These are phyloP conservation scores for Drosophila ambigua DNA, from an alignment of 1,140 invertebrate species.

Conservation along the genomic window DNA sequence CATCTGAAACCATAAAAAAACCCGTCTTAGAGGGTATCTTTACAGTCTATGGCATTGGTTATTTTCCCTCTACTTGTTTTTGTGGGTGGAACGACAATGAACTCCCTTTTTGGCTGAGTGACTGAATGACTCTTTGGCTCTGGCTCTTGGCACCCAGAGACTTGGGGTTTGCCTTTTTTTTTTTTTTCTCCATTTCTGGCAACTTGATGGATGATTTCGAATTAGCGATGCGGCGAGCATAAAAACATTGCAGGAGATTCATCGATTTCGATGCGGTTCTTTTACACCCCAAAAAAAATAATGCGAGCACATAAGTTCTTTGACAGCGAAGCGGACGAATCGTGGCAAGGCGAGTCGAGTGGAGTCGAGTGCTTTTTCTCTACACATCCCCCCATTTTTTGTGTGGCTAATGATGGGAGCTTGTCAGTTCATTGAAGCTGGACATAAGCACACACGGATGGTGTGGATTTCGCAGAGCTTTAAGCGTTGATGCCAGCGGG, in stretches of 20 bases:
- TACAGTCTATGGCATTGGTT: too few species aligned
- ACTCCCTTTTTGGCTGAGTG: constrained; percentile 56
- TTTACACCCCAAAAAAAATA: constrained; percentile 30
- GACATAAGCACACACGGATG: constrained; percentile 47
- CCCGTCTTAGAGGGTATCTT: too few species aligned
- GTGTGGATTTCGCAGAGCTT: constrained; percentile 32
- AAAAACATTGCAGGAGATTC: constrained; percentile 47
- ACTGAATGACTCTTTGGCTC: constrained; percentile 50
- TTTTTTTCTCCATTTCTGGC: constrained; percentile 8
- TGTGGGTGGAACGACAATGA: constrained; percentile 24
- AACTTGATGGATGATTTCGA: constrained; percentile 75
- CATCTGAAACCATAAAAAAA: too few species aligned
- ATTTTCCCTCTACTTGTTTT: constrained; percentile 4
- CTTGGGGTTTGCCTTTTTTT: constrained; percentile 26
- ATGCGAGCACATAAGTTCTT: constrained; percentile 67
- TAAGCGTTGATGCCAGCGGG: neutral
- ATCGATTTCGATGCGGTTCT: constrained; percentile 39
- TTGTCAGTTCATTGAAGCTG: constrained; percentile 53
- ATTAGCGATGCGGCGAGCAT: constrained; percentile 70
- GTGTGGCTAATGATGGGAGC: constrained; percentile 59
- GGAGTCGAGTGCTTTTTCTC: neutral
- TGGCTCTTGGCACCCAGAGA: constrained; percentile 1
- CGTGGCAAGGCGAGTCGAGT: neutral
- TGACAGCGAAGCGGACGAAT: constrained; percentile 50
- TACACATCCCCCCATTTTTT: neutral